A percentile compares a stretch with the other conserved stretches of the same genome.
Conservation (phyloP, 2,888 invertebrate species). For the Diogma glabrata region DNA sequence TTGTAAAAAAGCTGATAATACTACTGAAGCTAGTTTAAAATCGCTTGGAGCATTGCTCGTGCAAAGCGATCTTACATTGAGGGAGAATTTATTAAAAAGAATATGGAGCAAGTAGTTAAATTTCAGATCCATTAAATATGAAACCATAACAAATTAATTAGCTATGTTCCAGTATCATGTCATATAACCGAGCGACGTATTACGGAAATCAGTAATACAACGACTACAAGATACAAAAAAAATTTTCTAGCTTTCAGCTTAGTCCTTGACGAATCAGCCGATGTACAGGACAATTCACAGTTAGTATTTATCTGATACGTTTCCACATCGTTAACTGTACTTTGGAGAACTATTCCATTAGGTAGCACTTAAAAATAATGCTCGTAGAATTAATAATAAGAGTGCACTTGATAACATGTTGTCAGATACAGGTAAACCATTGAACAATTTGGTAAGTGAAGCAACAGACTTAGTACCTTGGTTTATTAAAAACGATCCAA, state of each 20-base stretch:
- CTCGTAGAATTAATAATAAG: too few relatives aligned
- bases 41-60: background rate
- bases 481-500: too few relatives aligned
- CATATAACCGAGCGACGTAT: constrained; percentile 2
- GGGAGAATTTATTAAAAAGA: too few relatives aligned
- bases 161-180: background rate
- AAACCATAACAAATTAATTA: background rate
- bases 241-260: background rate
- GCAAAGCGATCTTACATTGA: background rate
- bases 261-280: background rate
- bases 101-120: too few relatives aligned
- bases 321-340: background rate
- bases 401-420: too few relatives aligned
- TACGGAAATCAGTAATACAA: constrained; percentile 1
- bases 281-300: too few relatives aligned
- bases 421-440: too few relatives aligned
- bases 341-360: too few relatives aligned
- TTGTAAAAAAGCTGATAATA: background rate
- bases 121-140: too few relatives aligned
- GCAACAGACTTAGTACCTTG: too few relatives aligned
- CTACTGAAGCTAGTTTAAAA: constrained; percentile 4
- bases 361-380: too few relatives aligned
- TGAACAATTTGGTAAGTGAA: too few relatives aligned
- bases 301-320: background rate
- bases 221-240: background rate